Evolutionary conservation across 2,797 vertebrate genomes (phyloP).

Genomic region (Mareca strepera): DNA sequence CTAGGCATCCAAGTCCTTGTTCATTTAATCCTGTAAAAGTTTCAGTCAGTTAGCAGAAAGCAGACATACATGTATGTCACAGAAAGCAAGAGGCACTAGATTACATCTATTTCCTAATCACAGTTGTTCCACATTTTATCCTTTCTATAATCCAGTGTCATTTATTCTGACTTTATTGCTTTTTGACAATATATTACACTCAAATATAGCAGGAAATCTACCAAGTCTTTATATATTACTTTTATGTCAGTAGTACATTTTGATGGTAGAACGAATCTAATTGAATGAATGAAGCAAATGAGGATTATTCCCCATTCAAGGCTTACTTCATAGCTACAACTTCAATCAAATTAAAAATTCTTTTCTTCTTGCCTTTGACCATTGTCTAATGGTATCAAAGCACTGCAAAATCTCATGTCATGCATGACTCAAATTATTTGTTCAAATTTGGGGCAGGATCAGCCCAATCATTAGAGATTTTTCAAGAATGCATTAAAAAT

Average conservation of each 20-base stretch:
- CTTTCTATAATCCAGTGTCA: background rate
- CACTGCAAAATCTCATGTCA: background rate
- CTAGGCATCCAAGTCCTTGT: background rate
- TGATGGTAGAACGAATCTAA: background rate
- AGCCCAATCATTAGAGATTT: background rate
- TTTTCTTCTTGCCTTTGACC: background rate
- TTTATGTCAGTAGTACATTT: background rate
- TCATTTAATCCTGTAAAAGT: background rate
- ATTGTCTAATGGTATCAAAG: background rate
- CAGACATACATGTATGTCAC: background rate
- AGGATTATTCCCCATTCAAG: background rate
- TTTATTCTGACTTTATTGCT: background rate
- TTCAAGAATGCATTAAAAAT: background rate
- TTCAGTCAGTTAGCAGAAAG: background rate
- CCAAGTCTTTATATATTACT: background rate
- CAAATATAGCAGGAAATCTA: background rate
- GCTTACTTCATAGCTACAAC: background rate
- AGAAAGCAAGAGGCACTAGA: background rate
- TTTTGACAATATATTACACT: background rate
- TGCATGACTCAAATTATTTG: background rate
- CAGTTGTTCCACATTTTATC: background rate
- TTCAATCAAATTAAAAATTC: background rate
- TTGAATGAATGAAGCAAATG: background rate
- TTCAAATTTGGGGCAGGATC: background rate
- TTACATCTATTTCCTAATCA: background rate